A percentile compares a stretch with the other conserved stretches of the same genome.
Evolutionary conservation across 2,113 vertebrate species (phyloP).

Genomic region (Peromyscus polionotus): DNA sequence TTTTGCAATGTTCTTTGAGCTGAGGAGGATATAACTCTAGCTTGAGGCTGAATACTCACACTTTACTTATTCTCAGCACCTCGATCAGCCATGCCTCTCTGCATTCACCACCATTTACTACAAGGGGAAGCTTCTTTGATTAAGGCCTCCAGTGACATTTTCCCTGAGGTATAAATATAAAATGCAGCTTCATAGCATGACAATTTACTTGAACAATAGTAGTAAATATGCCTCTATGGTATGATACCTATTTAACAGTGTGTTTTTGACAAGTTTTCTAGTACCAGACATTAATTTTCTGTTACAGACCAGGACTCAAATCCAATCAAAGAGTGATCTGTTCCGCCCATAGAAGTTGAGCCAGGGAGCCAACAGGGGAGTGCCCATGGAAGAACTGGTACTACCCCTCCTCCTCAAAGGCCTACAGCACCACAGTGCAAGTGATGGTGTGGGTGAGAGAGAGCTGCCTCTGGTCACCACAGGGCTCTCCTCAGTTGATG

Average conservation of each 20-base stretch:
- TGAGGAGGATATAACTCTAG: background rate
- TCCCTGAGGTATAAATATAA: background rate
- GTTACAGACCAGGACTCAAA: background rate
- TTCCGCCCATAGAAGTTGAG: background rate
- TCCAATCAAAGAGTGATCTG: background rate
- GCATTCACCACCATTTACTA: background rate
- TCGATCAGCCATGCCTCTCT: background rate
- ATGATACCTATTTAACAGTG: background rate
- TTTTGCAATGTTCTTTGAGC: background rate
- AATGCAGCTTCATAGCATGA: no score
- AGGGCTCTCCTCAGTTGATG: background rate
- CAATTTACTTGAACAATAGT: background rate
- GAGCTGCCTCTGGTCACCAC: background rate
- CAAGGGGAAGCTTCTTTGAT: background rate
- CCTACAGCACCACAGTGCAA: no score
- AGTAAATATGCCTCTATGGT: background rate
- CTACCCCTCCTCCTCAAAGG: background rate
- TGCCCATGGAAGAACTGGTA: background rate
- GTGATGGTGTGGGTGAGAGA: background rate
- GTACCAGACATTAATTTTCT: background rate
- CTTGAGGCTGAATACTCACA: background rate
- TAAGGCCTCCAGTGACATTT: background rate
- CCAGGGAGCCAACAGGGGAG: no score
- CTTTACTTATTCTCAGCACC: background rate
- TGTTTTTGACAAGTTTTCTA: background rate